Percentiles rank a stretch among this genome's conserved stretches.
These are phyloP conservation scores for Phyllostomus discolor DNA, from an alignment of 2,113 vertebrate genomes.

Conservation along the genomic window DNA sequence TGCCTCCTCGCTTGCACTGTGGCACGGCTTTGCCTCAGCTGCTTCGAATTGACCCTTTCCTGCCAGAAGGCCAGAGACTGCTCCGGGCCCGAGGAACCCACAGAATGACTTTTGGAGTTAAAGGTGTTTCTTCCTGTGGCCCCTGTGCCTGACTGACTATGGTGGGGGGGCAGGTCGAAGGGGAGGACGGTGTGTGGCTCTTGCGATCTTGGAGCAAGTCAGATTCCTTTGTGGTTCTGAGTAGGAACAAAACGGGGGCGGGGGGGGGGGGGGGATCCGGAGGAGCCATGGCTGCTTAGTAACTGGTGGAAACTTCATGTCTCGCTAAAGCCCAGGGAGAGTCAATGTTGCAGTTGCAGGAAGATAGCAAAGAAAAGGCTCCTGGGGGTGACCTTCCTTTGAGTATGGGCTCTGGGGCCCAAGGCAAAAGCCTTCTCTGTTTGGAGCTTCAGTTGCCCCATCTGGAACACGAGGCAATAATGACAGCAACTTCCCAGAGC, in stretches of 20 bases:
- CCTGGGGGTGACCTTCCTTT: background rate
- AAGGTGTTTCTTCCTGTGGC: background rate
- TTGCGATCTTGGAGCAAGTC: background rate
- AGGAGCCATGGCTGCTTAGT: background rate
- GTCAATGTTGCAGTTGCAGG: too few species aligned
- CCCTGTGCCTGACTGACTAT: background rate
- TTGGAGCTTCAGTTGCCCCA: background rate
- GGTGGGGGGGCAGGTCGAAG: fast-evolving
- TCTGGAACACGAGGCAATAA: background rate
- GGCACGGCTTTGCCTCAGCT: background rate
- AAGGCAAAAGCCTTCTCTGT: background rate
- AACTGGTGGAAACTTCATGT: background rate
- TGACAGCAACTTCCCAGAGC: background rate
- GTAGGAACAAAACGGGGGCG: background rate
- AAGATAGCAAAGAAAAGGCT: too few species aligned
- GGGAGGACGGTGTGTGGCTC: fast-evolving
- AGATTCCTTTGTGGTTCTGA: background rate
- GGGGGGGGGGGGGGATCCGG: background rate
- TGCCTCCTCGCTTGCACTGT: background rate
- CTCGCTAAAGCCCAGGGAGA: background rate
- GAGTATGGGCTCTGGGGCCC: background rate
- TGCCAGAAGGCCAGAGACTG: background rate
- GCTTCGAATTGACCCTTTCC: slow-evolving; percentile 10
- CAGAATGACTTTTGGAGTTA: background rate
- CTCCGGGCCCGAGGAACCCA: background rate